Evolutionary conservation across 53 echinoderm and acorn worm species (phyloP), one percentile per base, ranked within the genome.

Genomic region (Zoroaster sp.): DNA sequence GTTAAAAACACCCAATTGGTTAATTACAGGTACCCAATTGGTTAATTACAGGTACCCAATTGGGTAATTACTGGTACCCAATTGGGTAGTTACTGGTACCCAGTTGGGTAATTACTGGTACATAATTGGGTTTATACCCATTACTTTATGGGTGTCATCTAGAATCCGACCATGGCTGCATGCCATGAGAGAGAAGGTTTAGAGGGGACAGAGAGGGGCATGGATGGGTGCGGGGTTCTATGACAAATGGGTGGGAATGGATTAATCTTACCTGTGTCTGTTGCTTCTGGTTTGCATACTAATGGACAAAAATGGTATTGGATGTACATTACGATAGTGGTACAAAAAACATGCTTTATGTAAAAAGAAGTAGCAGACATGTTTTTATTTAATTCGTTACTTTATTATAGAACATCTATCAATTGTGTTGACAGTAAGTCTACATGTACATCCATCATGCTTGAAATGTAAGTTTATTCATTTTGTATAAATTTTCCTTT

Each of bases 231-330:
- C 28, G 21, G 63, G 63, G 63, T 15, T n/a, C 33, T 32, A 47
- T 76, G 49, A 76, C 47, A 32, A 63, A 44, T 38, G 40, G 59
- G 63, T 77, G 36, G 35, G 77, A 33, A 17, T 32, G 74, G 38
- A 74, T 0, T 40, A 44, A 4, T 45, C 85, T 85, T 85, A 85
- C 85, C 85, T 85, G 85, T 85, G 85, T 44, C 85, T 32, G 71
- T 85, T 85, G 51, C 85, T 45, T 85, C 85, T 85, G 13, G 85
- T 35, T 85, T 85, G 85, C 35, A 85, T 35, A 70, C 85, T 85
- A 70, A 47, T 47, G 49, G 47, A 85, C 21, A 69, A 31, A 71
- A 85, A 49, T 46, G 85, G 47, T 15, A 81, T 54, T 66, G 79
- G 55, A 79, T 79, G 67, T 41, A 67, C 43, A 83, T 68, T 40